Percentiles rank a stretch among this genome's conserved stretches.
These are phyloP conservation scores for Artemisiospiza belli DNA, from an alignment of 2,113 vertebrate species.

Conservation along the genomic window DNA sequence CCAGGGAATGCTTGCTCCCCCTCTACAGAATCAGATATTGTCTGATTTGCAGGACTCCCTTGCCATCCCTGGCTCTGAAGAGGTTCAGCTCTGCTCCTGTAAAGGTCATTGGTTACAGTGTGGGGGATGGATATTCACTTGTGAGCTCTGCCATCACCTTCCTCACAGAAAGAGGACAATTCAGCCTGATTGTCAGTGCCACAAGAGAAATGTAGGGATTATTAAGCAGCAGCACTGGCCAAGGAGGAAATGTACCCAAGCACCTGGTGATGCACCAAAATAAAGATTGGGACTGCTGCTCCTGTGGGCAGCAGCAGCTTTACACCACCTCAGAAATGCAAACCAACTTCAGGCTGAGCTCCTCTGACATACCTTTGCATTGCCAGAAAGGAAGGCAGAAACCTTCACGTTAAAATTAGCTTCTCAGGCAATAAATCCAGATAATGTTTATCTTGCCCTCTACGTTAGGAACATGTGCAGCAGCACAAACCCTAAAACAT, in stretches of 20 bases:
- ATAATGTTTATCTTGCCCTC: not conserved
- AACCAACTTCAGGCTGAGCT: not conserved
- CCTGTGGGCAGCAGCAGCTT: not conserved
- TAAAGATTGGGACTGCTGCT: not conserved
- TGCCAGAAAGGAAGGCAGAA: not conserved
- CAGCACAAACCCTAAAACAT: not conserved
- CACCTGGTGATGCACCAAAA: not conserved
- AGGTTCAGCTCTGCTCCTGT: not conserved
- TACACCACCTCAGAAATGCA: not conserved
- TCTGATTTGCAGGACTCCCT: not conserved
- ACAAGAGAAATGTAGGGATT: not conserved
- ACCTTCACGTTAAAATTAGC: not conserved
- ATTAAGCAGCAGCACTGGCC: not conserved
- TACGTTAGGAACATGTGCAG: not conserved
- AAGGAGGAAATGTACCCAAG: not conserved
- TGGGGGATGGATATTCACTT: not conserved
- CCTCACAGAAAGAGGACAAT: not conserved
- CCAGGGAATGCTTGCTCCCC: accelerated
- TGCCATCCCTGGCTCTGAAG: not conserved
- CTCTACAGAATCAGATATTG: not conserved
- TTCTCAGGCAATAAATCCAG: not conserved
- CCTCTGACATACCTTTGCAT: not conserved
- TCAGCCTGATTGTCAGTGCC: not conserved
- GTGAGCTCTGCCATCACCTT: not conserved
- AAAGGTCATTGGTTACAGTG: not conserved